A percentile compares a stretch with the other conserved stretches of the same genome.
Evolutionary conservation across 2,888 invertebrate species (phyloP).

Genomic region (Acrobasis suavella): DNA sequence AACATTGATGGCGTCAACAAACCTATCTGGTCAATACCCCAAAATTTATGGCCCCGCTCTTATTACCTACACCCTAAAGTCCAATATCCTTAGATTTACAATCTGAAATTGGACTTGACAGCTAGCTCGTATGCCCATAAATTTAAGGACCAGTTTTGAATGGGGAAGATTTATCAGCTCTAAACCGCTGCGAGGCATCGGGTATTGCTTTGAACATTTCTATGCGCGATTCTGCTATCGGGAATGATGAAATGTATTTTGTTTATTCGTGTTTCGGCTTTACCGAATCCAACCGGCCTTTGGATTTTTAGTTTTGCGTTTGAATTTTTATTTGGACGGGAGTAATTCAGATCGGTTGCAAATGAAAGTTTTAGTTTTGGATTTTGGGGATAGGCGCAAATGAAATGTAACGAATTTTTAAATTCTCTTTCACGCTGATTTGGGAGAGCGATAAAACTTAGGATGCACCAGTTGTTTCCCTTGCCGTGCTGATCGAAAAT

Average conservation of each 20-base stretch:
- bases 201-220: constrained; percentile 64
- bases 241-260: constrained; percentile 53
- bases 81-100: constrained; percentile 23
- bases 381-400: background rate
- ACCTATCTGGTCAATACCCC: constrained; percentile 32
- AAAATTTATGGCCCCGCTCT: constrained; percentile 19
- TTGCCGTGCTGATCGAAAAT: too few species aligned
- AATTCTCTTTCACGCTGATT: too few species aligned
- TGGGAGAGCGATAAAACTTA: too few species aligned
- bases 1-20: constrained; percentile 40
- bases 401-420: too few species aligned
- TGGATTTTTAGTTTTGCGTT: constrained; percentile 37
- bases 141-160: constrained; percentile 26
- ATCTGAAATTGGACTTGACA: constrained; percentile 21
- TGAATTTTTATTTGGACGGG: constrained; percentile 28
- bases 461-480: too few species aligned
- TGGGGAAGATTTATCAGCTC: constrained; percentile 22
- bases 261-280: constrained; percentile 35
- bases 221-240: constrained; percentile 51
- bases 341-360: constrained; percentile 34
- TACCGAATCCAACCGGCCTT: constrained; percentile 5
- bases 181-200: constrained; percentile 54
- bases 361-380: background rate
- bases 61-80: constrained; percentile 23
- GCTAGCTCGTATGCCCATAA: constrained; percentile 23